Percentiles rank a stretch among this genome's conserved stretches.
These are phyloP conservation scores for Malurus cyaneus DNA, from an alignment of 2,113 vertebrate species.

Conservation along the genomic window DNA sequence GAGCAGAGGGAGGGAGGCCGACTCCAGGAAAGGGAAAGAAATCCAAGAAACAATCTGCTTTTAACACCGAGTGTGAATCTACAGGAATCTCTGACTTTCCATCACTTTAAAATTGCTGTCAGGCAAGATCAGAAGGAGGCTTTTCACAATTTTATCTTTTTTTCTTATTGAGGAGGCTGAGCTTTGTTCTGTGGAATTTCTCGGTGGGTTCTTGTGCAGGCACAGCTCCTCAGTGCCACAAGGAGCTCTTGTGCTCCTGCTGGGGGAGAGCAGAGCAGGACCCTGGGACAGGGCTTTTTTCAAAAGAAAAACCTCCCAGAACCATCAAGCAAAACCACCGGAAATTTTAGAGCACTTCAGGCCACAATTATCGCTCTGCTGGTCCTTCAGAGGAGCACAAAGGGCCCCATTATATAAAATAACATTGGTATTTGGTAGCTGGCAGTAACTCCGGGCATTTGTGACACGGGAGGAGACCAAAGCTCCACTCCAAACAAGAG, in stretches of 20 bases:
- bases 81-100: background rate
- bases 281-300: background rate
- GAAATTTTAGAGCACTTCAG: background rate
- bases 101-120: background rate
- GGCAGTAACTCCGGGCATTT: background rate
- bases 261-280: background rate
- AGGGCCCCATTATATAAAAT: background rate
- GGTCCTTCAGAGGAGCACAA: background rate
- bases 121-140: background rate
- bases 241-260: background rate
- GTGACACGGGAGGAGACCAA: background rate
- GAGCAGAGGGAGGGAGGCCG: background rate
- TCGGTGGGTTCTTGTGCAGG: accelerated
- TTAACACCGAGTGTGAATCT: background rate
- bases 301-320: background rate
- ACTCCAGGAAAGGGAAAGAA: background rate
- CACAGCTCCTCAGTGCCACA: background rate
- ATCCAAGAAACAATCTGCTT: background rate
- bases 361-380: background rate
- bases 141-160: background rate
- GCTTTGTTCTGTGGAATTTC: background rate
- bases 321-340: accelerated
- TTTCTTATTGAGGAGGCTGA: background rate
- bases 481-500: background rate
- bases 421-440: background rate